phyloP scores from a whole-genome alignment of 2,888 invertebrate genomes.

The Selenia dentaria region DNA sequence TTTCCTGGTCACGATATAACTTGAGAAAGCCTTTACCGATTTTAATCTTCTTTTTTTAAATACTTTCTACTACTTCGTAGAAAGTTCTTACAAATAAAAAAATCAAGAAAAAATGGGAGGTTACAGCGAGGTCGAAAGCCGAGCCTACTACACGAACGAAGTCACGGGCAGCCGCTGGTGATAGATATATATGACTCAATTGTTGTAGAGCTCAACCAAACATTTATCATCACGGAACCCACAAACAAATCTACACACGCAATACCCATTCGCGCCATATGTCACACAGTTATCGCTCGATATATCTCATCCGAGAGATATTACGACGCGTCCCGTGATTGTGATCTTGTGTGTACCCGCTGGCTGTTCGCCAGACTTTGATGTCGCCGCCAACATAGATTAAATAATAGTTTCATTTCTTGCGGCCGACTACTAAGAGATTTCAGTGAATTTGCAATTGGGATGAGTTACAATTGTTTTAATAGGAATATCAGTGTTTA shows the following conservation, averaged over 20 bases:
- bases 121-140: too few species aligned
- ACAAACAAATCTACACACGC: not conserved
- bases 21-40: too few species aligned
- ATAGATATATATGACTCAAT: too few species aligned
- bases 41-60: too few species aligned
- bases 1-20: too few species aligned
- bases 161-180: too few species aligned
- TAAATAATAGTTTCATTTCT: not conserved
- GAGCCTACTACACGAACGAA: too few species aligned
- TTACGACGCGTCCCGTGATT: conserved; percentile 9
- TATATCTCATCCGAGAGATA: conserved; percentile 8
- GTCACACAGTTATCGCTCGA: conserved; percentile 9
- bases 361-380: conserved; percentile 12
- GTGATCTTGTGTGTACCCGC: conserved; percentile 7
- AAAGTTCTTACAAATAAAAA: too few species aligned
- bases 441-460: not conserved
- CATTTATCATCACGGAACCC: too few species aligned
- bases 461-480: not conserved
- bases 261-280: conserved; percentile 8
- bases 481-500: not conserved
- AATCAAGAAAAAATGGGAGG: too few species aligned
- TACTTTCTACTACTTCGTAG: too few species aligned
- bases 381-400: conserved; percentile 10
- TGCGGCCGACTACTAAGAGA: not conserved
- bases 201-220: too few species aligned